Evolutionary conservation across 1,140 invertebrate species (phyloP), one percentile per base, ranked within the genome.

Genomic region (Calephelis nemesis): DNA sequence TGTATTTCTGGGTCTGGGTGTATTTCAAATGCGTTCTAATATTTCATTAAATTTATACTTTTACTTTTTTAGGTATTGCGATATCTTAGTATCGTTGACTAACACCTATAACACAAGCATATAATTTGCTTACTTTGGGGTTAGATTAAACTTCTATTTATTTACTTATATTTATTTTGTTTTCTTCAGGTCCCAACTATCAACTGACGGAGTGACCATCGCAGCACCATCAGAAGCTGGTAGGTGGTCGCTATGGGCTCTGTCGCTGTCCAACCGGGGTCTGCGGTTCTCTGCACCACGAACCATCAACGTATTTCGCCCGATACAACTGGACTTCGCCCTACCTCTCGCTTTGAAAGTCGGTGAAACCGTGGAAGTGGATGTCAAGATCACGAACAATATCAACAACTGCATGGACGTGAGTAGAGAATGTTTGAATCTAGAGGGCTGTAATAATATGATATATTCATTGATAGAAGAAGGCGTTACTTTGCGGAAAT

Each of bases 351-450:
- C 90, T 3, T 73, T 95, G 70, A 92, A 92, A 71, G 93, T 94
- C 9, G 93, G 94, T 0, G 94, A 95, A 81, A 93, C 93, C 0
- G 87, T 94, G 0, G 94, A 95, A 77, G 93, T 94, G 0, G 94
- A 94, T 75, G 93, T 94, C 71, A 94, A 94, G 80, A 94, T 95
- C 48, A 94, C 92, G 0, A 95, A 94, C 72, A 94, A 94, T 69
- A 92, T 94, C 63, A 94, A 94, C 76, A 93, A 94, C 65, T 95
- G 94, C 83, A 93, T 95, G 87, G 94, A 95, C 74, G 94, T 95
- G 84, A 94, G 94, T 93, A 79, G 39, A 62, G 8, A 45, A 45
- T 9, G 5, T 45, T 45, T 45, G 6, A 0, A 45, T 7, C 6
- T 45, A 30, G 2, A 30, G 30, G 30, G 30, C 4, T 30, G 4